Evolutionary conservation across 2,888 invertebrate genomes (phyloP), one percentile per base, ranked within the genome.

Genomic region (Aromia moschata): DNA sequence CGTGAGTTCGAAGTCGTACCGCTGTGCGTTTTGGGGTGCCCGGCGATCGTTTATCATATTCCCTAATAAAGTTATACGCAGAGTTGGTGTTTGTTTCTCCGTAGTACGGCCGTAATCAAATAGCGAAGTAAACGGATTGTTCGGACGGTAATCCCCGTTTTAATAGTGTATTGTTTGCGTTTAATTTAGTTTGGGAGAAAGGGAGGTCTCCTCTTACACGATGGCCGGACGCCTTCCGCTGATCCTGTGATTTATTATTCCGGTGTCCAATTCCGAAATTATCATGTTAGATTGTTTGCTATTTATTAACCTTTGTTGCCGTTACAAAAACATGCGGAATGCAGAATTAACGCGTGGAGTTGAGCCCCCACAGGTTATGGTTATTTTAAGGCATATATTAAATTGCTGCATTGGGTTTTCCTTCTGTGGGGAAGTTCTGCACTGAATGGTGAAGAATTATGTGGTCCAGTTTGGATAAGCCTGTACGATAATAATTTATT

Each of bases 51-150:
- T 68, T 62, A 65, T 68, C 63, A 63, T 63, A 58, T 45, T 58
- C 60, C 63, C 56, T 63, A 66, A 68, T 65, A 65, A 60, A 66
- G 64, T 66, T 65, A 62, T 60, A 60, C 60, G 64, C 57, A 62
- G 65, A 66, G 64, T 62, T 66, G 45, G 58, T 64, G 64, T 68
- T 68, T 66, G 66, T 65, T 68, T 62, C 68, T 56, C 63, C 51
- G 57, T 60, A 65, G 62, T 60, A 58, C 30, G 18, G n/a, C 44
- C 59, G 58, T 66, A 65, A 65, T 68, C 68, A 58, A 62, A 66
- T 66, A 68, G 58, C 49, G 60, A 62, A 59, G 58, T 60, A 64
- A 68, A 64, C 62, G 66, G 68, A 68, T 66, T 64, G 64, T 61
- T 60, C 59, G 44, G 61, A 65, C 60, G 58, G 64, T 64, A 67